These are phyloP conservation scores for Popillia japonica DNA, from an alignment of 1,140 invertebrate genomes.

Conservation along the genomic window DNA sequence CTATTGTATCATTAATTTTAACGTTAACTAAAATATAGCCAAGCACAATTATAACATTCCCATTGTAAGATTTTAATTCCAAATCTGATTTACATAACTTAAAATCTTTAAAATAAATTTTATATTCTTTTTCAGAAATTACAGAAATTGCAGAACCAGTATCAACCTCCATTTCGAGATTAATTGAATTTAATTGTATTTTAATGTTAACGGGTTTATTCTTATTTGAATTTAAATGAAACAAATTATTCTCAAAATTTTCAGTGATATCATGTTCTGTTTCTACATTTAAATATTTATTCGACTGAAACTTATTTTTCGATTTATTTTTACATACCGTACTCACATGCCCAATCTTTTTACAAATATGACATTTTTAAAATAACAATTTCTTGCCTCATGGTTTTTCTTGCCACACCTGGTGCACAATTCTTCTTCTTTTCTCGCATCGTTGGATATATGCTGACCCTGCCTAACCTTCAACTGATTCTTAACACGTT, in stretches of 20 bases:
- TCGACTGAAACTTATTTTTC: too few relatives aligned
- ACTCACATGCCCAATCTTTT: neutral
- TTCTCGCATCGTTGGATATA: neutral
- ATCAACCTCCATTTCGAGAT: neutral
- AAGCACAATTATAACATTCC: neutral
- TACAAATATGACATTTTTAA: constrained; percentile 29
- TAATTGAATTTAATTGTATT: neutral
- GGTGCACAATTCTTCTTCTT: neutral
- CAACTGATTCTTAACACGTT: neutral
- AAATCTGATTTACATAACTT: constrained; percentile 3
- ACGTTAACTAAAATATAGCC: neutral
- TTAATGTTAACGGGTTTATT: neutral
- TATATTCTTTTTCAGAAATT: constrained; percentile 14
- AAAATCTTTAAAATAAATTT: neutral
- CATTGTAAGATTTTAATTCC: constrained; percentile 25
- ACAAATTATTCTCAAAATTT: neutral
- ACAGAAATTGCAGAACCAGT: neutral
- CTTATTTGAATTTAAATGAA: neutral
- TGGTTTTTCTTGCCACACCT: constrained; percentile 22
- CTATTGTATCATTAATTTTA: too few relatives aligned
- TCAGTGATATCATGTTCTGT: neutral
- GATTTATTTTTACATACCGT: constrained; percentile 7
- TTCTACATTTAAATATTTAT: too few relatives aligned
- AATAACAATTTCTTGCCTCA: neutral
- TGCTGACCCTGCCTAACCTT: neutral